Percentiles rank a stretch among this genome's conserved stretches.
These are phyloP conservation scores for Esperia sulphurella DNA, from an alignment of 2,888 invertebrate genomes.

Conservation along the genomic window DNA sequence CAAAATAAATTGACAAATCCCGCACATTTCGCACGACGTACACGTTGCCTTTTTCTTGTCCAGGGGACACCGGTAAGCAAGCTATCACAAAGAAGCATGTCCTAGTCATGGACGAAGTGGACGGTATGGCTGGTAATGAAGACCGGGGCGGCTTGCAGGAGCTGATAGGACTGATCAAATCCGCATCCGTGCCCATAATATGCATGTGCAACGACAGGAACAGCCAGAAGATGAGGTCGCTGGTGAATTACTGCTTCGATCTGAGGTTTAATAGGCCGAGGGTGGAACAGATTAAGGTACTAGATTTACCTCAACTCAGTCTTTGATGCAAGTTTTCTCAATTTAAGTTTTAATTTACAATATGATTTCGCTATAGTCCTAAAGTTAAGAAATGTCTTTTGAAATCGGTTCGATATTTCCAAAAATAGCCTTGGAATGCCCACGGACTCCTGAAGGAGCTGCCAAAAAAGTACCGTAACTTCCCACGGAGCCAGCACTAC, in stretches of 20 bases:
- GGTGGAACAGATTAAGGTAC: conserved; percentile 93
- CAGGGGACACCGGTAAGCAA: conserved; percentile 66
- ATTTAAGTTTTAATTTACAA: too few relatives aligned
- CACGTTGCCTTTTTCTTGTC: conserved; percentile 9
- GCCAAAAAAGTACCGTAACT: too few relatives aligned
- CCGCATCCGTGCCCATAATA: conserved; percentile 91
- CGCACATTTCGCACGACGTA: too few relatives aligned
- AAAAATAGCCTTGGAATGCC: too few relatives aligned
- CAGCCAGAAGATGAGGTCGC: conserved; percentile 94
- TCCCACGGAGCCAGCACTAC: too few relatives aligned
- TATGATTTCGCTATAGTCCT: too few relatives aligned
- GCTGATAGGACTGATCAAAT: conserved; percentile 93
- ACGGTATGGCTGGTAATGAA: conserved; percentile 99
- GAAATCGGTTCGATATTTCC: too few relatives aligned
- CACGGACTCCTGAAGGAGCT: too few relatives aligned
- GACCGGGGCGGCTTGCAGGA: conserved; percentile 98
- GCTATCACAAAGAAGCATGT: conserved; percentile 88
- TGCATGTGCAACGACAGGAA: conserved; percentile 99
- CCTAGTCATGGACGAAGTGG: conserved; percentile 99
- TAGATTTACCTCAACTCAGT: too few relatives aligned
- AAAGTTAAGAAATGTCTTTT: too few relatives aligned
- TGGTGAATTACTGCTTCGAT: conserved; percentile 97
- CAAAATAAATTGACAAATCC: too few relatives aligned
- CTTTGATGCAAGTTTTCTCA: too few relatives aligned
- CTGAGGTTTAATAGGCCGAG: conserved; percentile 91